Conservation (phyloP, 2,797 vertebrate species). For the Stomatorhinus walkeri region DNA sequence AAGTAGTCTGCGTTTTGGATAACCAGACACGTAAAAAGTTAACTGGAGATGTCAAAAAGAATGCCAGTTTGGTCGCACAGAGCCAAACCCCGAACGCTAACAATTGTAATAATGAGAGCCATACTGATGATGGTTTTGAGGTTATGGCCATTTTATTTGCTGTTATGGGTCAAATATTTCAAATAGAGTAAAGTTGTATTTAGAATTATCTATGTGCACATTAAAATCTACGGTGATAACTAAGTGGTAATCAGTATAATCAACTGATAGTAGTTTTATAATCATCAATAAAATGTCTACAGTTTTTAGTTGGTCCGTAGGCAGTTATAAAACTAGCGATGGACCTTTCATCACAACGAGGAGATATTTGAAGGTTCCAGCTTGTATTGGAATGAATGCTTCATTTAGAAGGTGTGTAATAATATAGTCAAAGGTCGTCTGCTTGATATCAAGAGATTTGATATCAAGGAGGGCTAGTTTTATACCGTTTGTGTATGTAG, state of each 20-base stretch:
- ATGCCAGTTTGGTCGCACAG: neutral
- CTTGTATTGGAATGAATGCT: neutral
- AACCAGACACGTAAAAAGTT: neutral
- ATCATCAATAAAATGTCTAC: neutral
- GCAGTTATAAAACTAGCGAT: neutral
- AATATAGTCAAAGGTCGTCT: neutral
- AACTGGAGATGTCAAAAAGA: neutral
- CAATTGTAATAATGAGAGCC: neutral
- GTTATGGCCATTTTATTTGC: neutral
- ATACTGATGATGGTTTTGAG: neutral
- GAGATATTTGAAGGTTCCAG: neutral
- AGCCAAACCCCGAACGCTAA: neutral
- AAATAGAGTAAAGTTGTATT: neutral
- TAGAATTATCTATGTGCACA: neutral
- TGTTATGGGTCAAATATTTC: neutral
- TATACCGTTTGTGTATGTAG: neutral
- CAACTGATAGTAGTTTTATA: neutral
- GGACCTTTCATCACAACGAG: neutral
- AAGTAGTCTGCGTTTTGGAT: neutral
- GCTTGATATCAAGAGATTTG: neutral
- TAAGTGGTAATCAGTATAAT: neutral
- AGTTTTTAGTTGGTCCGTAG: neutral
- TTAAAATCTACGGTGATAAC: neutral
- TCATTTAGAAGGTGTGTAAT: neutral
- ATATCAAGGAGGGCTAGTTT: neutral